phyloP scores from a whole-genome alignment of 2,113 vertebrate species.

The Panthera leo region DNA sequence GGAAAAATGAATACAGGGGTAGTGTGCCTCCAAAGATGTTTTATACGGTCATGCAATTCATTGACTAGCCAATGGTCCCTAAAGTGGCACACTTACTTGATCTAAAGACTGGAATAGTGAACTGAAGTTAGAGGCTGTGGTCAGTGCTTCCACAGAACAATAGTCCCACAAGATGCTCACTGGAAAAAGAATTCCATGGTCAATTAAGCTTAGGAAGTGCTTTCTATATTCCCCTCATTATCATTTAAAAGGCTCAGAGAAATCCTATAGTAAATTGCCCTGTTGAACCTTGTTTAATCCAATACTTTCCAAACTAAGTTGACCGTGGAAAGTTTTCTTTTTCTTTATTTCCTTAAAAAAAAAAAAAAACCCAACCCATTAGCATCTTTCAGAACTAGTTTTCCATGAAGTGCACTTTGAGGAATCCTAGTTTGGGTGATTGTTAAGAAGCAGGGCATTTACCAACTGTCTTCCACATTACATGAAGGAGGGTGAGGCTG shows the following conservation, averaged over 20 bases:
- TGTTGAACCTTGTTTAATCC: conserved; percentile 54
- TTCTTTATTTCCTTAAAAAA: not conserved
- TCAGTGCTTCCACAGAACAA: conserved; percentile 42
- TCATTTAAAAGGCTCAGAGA: conserved; percentile 57
- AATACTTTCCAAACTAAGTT: conserved; percentile 62
- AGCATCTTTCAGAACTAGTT: conserved; percentile 44
- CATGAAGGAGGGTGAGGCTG: not conserved
- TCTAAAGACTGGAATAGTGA: conserved; percentile 34
- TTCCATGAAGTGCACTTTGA: conserved; percentile 13
- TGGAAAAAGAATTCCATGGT: conserved; percentile 56
- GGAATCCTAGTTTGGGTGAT: not conserved
- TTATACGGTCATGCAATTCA: not conserved
- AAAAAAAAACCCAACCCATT: not conserved
- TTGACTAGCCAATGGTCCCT: conserved; percentile 7
- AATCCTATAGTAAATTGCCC: conserved; percentile 49
- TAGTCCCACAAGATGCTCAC: conserved; percentile 21
- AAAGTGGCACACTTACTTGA: conserved; percentile 21
- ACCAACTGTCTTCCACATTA: not conserved
- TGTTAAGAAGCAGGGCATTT: not conserved
- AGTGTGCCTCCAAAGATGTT: not conserved
- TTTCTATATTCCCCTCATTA: conserved; percentile 55
- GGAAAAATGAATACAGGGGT: not conserved
- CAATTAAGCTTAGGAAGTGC: conserved; percentile 53
- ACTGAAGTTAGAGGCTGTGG: not conserved
- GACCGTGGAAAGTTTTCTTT: conserved; percentile 35